Conservation (phyloP, 2,888 invertebrate species). For the Lottia scabra region DNA sequence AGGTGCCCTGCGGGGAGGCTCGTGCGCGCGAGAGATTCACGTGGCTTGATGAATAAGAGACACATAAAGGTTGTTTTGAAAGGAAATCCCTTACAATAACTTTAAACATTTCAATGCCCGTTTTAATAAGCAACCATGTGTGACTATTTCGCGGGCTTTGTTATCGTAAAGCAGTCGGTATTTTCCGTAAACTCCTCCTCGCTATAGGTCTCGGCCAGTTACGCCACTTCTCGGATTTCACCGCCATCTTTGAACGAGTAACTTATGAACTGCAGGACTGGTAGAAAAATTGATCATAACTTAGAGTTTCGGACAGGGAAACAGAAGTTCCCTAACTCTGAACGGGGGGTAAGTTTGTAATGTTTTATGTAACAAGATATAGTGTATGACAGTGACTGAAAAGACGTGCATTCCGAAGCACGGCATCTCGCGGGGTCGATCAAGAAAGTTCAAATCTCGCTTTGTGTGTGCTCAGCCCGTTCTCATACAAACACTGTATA, state of each 20-base stretch:
- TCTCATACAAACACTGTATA: too few relatives aligned
- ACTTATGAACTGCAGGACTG: constrained; percentile 12
- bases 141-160: constrained; percentile 23
- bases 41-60: background rate
- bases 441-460: background rate
- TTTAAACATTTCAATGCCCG: background rate
- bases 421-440: background rate
- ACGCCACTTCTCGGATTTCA: constrained; percentile 24
- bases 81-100: constrained; percentile 6
- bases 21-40: constrained; percentile 2
- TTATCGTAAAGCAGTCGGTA: constrained; percentile 6
- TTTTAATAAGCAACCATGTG: constrained; percentile 8
- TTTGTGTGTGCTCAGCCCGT: background rate
- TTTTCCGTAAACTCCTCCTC: constrained; percentile 21
- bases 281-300: constrained; percentile 14
- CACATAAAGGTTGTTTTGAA: constrained; percentile 1
- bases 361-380: background rate
- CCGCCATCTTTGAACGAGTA: constrained; percentile 26
- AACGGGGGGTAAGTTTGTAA: constrained; percentile 17
- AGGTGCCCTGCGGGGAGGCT: constrained; percentile 5
- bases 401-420: background rate
- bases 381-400: too few relatives aligned
- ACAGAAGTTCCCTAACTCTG: constrained; percentile 10
- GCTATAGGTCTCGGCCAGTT: constrained; percentile 19
- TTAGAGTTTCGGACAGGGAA: constrained; percentile 17